Percentiles rank a stretch among this genome's conserved stretches.
phyloP scores from a whole-genome alignment of 2,797 vertebrate genomes.

The Clarias laeviceps region DNA sequence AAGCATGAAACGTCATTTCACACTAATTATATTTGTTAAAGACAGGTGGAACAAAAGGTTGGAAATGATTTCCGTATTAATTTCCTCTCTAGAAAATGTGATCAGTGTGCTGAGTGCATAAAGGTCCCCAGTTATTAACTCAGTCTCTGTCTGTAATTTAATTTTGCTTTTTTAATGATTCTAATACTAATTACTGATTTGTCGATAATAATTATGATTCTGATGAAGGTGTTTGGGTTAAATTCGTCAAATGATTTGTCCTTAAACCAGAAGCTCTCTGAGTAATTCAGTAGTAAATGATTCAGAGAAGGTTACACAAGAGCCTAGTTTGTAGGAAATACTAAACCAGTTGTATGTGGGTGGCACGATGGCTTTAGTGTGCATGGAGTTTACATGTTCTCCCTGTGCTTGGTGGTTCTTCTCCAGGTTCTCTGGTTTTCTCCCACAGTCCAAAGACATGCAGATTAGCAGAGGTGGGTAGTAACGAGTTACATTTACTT shows the following conservation, averaged over 20 bases:
- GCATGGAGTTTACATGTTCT: too few species aligned
- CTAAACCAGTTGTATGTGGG: neutral
- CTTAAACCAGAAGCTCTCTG: neutral
- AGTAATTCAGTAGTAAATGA: neutral
- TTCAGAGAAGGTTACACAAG: neutral
- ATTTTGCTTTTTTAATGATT: too few species aligned
- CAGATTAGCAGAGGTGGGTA: too few species aligned
- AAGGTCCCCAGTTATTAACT: neutral
- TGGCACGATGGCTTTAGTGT: too few species aligned
- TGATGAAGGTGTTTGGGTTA: neutral
- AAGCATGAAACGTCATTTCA: constrained; percentile 36
- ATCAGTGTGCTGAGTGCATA: neutral
- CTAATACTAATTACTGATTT: neutral
- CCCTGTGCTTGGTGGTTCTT: too few species aligned
- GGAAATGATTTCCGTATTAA: constrained; percentile 14
- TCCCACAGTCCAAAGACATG: too few species aligned
- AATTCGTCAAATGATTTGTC: neutral
- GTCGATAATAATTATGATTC: neutral
- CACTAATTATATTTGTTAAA: constrained; percentile 33
- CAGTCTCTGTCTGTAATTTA: neutral
- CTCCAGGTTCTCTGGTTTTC: too few species aligned
- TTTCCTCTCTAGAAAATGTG: neutral
- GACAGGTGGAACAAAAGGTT: constrained; percentile 21
- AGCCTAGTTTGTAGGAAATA: neutral
- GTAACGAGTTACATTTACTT: too few species aligned